Conservation (phyloP, 1,140 invertebrate species). For the Caenorhabditis tropicalis region DNA sequence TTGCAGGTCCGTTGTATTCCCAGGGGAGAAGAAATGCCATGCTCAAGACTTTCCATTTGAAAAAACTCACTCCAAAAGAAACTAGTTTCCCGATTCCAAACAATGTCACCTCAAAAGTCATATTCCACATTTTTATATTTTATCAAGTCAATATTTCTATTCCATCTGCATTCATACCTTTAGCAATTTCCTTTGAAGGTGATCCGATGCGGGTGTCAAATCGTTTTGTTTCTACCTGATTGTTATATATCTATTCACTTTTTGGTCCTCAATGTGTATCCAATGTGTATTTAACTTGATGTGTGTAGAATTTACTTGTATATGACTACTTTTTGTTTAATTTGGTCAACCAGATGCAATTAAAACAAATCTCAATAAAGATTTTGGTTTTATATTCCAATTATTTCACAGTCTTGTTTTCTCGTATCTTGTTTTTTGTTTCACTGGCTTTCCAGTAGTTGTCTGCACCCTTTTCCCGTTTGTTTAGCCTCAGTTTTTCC, state of each 20-base stretch:
- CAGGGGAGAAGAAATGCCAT: conserved; percentile 35
- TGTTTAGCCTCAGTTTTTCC: neutral
- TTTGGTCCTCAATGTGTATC: neutral
- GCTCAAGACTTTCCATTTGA: neutral
- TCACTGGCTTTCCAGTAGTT: conserved; percentile 40
- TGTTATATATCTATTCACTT: neutral
- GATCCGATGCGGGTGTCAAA: neutral
- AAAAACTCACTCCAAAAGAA: neutral
- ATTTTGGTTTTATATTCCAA: neutral
- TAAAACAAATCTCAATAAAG: neutral
- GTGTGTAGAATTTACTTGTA: conserved; percentile 23
- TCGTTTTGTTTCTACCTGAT: neutral
- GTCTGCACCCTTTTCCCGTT: neutral
- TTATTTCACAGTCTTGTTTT: neutral
- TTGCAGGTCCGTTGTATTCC: conserved; percentile 42
- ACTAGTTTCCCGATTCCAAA: neutral
- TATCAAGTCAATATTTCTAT: neutral
- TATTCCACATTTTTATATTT: neutral
- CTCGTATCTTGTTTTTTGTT: neutral
- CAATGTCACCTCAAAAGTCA: neutral
- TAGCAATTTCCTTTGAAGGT: neutral
- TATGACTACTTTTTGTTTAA: conserved; percentile 1
- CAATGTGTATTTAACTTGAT: conserved; percentile 3
- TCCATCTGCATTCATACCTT: conserved; percentile 9
- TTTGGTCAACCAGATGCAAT: conserved; percentile 10